phyloP scores from a whole-genome alignment of 2,113 vertebrate species.

The Erinaceus europaeus region DNA sequence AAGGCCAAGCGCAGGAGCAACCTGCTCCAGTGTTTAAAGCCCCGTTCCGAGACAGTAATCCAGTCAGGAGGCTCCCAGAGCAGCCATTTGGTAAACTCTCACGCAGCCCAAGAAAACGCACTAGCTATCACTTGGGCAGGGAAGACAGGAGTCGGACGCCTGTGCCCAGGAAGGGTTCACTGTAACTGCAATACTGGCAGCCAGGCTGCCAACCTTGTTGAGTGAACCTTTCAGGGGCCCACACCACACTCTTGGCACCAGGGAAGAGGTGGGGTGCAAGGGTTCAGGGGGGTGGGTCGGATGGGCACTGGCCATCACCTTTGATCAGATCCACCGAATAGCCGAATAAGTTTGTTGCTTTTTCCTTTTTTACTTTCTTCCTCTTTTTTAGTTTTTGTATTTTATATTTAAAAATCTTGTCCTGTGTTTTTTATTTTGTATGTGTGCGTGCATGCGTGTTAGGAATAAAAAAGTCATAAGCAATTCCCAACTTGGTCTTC shows the following conservation, averaged over 20 bases:
- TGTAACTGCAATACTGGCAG: constrained; percentile 64
- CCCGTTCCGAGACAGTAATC: neutral
- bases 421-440: constrained; percentile 32
- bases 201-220: constrained; percentile 51
- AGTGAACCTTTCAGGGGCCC: constrained; percentile 48
- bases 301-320: constrained; percentile 60
- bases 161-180: constrained; percentile 38
- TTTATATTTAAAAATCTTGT: constrained; percentile 68
- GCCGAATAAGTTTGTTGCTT: constrained; percentile 53
- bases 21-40: neutral
- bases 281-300: neutral
- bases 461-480: constrained; percentile 80
- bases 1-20: neutral
- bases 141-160: neutral
- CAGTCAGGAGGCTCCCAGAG: neutral
- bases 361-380: constrained; percentile 1
- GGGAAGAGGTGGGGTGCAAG: neutral
- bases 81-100: neutral
- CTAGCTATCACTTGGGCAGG: neutral
- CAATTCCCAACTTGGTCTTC: constrained; percentile 66
- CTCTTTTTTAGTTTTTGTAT: constrained; percentile 30
- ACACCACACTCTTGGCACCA: neutral
- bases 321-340: constrained; percentile 48
- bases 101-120: neutral
- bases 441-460: constrained; percentile 36